Evolutionary conservation across 37 sponge, comb jelly and placozoan species (phyloP), one percentile per base, ranked within the genome.

Genomic region (Halisarca cf. caerulea): DNA sequence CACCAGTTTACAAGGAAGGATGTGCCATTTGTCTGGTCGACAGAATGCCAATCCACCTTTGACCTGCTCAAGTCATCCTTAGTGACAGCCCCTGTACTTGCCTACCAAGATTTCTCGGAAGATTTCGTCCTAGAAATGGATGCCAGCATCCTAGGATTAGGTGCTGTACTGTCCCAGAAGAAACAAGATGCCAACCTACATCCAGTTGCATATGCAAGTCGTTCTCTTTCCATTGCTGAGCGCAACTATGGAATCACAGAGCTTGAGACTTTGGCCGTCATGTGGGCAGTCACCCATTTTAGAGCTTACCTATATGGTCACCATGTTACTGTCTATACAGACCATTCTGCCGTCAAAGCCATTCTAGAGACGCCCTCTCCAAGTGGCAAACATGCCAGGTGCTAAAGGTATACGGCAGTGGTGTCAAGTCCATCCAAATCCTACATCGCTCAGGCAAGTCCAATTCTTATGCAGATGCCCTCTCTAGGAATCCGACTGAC

Each of bases 251-350:
- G 82, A 25, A 81, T 87, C 25, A 45, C 87, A 1, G 87, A 87
- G 25, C 73, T 87, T 4, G 87, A 87, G 72, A 87, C 87, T 2
- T 39, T 87, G n/a, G 87, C 87, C 5, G 80, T 87, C 5, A 82
- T 87, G 18, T 87, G 87, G 87, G 81, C 87, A 8, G 30, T 87
- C 32, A 30, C 58, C 1, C 82, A 81, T 25, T 87, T 81, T 25
- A 41, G 53, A 5, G 38, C 45, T 27, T 80, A 60, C 25, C 59
- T 87, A 28, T 87, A 87, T 47, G 82, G 82, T 38, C 62, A 87
- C 35, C 2, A 21, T 36, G 81, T 87, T 21, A 80, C 74, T 64
- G 82, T 87, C 28, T 51, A 53, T 28, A 87, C 87, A 11, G 82
- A 81, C 43, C 86, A 86, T 51, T 57, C 86, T 21, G 79, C 86